Evolutionary conservation across 2,797 vertebrate species (phyloP), one percentile per base, ranked within the genome.

Genomic region (Nannoperca australis): DNA sequence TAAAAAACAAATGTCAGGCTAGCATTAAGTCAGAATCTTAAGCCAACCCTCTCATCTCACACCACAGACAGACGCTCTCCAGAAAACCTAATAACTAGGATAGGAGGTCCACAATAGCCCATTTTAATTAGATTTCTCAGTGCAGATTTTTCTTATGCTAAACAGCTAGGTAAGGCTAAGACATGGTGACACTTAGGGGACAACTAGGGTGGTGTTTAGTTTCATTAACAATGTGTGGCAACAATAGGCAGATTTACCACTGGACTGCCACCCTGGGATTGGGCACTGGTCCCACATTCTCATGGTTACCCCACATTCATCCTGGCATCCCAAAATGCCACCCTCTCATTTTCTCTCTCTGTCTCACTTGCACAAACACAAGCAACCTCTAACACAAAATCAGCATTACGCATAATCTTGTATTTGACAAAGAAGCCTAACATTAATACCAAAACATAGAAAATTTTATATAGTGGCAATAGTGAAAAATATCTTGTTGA

Each of bases 171-270:
- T 88, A 79, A 81, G 70, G 77, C 71, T 75, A 73, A 84, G 78
- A 78, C 34, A 47, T 4, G 34, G 72, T 67, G 82, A 85, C 84
- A 85, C 78, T 78, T 80, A 27, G 24, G 24, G 24, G 24, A 27
- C 24, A 27, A 27, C 71, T 70, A 36, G 73, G 70, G 55, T 60
- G 65, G 67, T 78, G 84, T 91, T 87, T 78, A 78, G 81, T 87
- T 86, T 89, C 80, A 89, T 92, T 86, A 85, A 77, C 77, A 69
- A 68, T 86, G 88, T 83, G 83, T 85, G 61, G 83, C 64, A 84
- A 93, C 89, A 88, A 85, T 85, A 80, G 78, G 73, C 80, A 76
- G 87, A 93, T 90, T 92, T 91, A 90, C 83, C 79, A 86, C 84
- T 76, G 74, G 81, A 88, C 79, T 20, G 18, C 89, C 88, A 91